These are phyloP conservation scores for Hybognathus amarus DNA, from an alignment of 2,797 vertebrate genomes.

Conservation along the genomic window DNA sequence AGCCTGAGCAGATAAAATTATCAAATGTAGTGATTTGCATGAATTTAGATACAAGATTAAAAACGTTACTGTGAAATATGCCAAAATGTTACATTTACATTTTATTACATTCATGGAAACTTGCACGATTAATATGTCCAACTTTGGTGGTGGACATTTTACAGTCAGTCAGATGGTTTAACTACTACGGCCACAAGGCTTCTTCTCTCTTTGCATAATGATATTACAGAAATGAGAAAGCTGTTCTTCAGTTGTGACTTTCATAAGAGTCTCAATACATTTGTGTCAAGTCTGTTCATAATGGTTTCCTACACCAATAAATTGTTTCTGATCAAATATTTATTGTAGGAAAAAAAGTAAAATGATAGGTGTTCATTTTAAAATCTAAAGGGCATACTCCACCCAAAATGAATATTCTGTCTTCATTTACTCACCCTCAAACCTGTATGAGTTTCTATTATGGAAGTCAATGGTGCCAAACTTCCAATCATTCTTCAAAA, in stretches of 20 bases:
- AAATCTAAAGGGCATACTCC: not conserved
- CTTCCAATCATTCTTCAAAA: no score
- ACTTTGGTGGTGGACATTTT: not conserved
- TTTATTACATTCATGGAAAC: slow-evolving; percentile 21
- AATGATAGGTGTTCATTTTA: not conserved
- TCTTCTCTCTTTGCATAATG: slow-evolving; percentile 1
- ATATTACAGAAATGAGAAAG: slow-evolving; percentile 1
- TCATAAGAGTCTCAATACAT: slow-evolving; percentile 7
- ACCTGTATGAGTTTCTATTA: no score
- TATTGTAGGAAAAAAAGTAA: not conserved
- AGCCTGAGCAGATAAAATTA: not conserved
- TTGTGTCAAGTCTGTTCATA: not conserved
- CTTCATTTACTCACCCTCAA: no score
- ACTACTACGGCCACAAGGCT: not conserved
- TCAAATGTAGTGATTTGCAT: slow-evolving; percentile 3
- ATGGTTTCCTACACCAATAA: not conserved
- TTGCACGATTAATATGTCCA: slow-evolving; percentile 13
- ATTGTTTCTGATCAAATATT: slow-evolving; percentile 13
- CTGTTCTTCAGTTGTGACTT: not conserved
- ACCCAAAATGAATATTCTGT: no score
- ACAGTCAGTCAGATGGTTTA: slow-evolving; percentile 1
- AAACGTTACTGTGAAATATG: slow-evolving; percentile 4
- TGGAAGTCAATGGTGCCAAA: no score
- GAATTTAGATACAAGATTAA: not conserved
- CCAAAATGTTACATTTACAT: not conserved